Evolutionary conservation across 1,140 invertebrate genomes (phyloP), one percentile per base, ranked within the genome.

Genomic region (Venturia canescens): DNA sequence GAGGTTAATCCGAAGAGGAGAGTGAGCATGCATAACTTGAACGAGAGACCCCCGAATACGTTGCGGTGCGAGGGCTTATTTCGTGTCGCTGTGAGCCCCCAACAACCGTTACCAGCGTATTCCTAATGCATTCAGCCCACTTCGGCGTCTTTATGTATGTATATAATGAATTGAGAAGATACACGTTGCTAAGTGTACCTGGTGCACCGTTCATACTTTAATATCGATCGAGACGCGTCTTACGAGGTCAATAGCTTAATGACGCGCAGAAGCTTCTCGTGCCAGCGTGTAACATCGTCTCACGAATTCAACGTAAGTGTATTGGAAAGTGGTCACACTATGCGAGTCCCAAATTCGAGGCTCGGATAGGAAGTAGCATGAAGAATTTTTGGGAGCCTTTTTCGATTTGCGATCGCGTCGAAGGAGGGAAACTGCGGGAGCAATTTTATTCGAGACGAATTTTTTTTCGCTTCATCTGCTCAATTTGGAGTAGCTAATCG

Each of bases 161-260:
- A 11, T 3, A 26, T 63, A 26, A 23, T 26, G 6, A 23, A 63
- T 26, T 23, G 23, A 0, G 27, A 23, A 26, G 0, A 63, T 63
- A 13, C 15, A 26, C 27, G 60, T 63, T 26, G 23, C 60, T 26
- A 3, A 63, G 23, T 63, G 21, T 63, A 63, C 23, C 60, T 63
- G 60, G 26, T n/a, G n/a, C n/a, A n/a, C 26, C 21, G 23, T 63
- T n/a, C n/a, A 26, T 26, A 63, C 60, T 26, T 23, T 23, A 23
- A 63, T 63, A 63, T 63, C 23, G 60, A 63, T 63, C 60, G 60
- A 63, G 5, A 26, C n/a, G 23, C 16, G 50, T 53, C 50, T 63
- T 63, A 63, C 21, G 60, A 63, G 60, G 23, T 63, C 60, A 63
- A 63, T 63, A 63, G 50, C 50, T 53, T 53, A 53, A 53, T 53